These are phyloP conservation scores for Pteromalus puparum DNA, from an alignment of 1,140 invertebrate species.

Conservation along the genomic window DNA sequence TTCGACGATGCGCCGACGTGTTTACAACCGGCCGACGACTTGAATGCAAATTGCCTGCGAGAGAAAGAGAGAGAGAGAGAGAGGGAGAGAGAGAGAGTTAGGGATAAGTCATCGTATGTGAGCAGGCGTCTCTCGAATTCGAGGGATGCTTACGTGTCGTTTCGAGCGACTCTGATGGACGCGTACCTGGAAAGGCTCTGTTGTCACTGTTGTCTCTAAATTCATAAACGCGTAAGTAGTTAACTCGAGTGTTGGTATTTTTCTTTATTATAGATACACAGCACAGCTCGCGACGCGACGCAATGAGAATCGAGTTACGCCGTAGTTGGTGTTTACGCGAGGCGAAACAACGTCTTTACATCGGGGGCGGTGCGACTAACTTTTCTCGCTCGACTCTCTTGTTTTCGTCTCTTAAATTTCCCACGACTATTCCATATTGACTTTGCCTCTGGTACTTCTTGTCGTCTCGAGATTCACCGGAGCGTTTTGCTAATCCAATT, in stretches of 20 bases:
- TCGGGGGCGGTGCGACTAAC: neutral
- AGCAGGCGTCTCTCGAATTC: constrained; percentile 8
- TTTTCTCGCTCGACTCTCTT: neutral
- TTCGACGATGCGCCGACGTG: constrained; percentile 30
- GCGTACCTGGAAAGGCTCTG: too few species aligned
- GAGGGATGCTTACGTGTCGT: neutral
- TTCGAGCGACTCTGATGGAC: too few species aligned
- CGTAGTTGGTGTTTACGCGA: too few species aligned
- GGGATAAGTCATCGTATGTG: neutral
- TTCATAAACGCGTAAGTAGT: too few species aligned
- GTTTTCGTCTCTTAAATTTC: too few species aligned
- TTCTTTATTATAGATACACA: too few species aligned
- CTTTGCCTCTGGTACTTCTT: neutral
- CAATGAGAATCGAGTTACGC: too few species aligned
- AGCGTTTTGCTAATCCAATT: neutral
- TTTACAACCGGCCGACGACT: constrained; percentile 14
- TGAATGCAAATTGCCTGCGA: constrained; percentile 11
- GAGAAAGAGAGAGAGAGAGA: neutral
- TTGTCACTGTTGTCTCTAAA: too few species aligned
- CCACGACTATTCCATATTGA: neutral
- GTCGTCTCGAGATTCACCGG: neutral
- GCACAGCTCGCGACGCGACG: too few species aligned
- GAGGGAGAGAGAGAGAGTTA: neutral
- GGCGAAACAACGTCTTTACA: too few species aligned
- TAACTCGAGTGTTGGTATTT: too few species aligned